A percentile compares a stretch with the other conserved stretches of the same genome.
Conservation (phyloP, 2,888 invertebrate species). For the Liposcelis brunnea region DNA sequence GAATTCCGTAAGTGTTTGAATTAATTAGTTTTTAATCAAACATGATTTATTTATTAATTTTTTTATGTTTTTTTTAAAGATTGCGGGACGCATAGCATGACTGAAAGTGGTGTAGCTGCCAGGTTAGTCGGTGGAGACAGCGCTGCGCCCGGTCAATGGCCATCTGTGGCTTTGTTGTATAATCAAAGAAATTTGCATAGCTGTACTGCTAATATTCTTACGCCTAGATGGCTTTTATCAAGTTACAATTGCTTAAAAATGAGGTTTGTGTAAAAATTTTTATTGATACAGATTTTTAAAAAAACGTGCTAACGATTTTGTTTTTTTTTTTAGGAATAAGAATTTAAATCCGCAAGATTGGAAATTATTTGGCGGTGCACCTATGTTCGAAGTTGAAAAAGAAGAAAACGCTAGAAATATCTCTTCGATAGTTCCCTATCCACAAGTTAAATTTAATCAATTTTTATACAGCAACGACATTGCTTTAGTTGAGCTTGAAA, state of each 20-base stretch:
- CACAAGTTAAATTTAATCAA: constrained; percentile 39
- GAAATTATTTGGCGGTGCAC: constrained; percentile 14
- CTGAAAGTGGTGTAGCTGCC: constrained; percentile 23
- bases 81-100: constrained; percentile 26
- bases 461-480: constrained; percentile 39
- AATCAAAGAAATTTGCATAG: constrained; percentile 27
- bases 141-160: constrained; percentile 35
- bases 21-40: background rate
- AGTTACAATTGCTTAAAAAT: constrained; percentile 29
- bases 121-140: constrained; percentile 32
- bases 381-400: constrained; percentile 9
- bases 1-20: constrained; percentile 29
- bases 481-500: constrained; percentile 33
- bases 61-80: constrained; percentile 20
- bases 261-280: constrained; percentile 11
- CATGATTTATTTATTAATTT: background rate
- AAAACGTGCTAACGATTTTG: background rate
- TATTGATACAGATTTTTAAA: background rate
- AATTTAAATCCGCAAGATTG: constrained; percentile 13
- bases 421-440: constrained; percentile 32
- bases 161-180: constrained; percentile 35
- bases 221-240: constrained; percentile 32
- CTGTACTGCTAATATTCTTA: constrained; percentile 32
- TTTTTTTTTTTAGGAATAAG: constrained; percentile 3
- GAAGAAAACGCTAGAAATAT: constrained; percentile 20